Evolutionary conservation across 1,140 invertebrate genomes (phyloP), one percentile per base, ranked within the genome.

Genomic region (Doryteuthis pealeii): DNA sequence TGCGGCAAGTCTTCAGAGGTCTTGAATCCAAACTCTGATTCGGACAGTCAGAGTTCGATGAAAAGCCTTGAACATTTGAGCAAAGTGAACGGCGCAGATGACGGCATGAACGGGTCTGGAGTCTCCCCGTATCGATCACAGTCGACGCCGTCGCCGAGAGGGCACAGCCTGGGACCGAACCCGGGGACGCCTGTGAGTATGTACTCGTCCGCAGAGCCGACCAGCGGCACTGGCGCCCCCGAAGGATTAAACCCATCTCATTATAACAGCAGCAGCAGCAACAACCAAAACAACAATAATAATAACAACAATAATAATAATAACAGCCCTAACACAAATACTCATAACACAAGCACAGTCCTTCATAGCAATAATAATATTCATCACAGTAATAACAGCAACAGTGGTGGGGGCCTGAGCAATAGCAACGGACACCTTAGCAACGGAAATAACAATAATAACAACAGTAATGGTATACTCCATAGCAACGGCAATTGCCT

Each of bases 261-360:
- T 35, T 65, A 31, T 70, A 70, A 58, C 49, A 74, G 73, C 70
- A 77, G 40, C 70, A 77, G 68, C 10, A 71, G 74, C 49, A 75
- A 75, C 75, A 33, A 69, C 12, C 70, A 65, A 28, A 74, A 58
- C 66, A 66, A 65, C 68, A 77, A 72, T 73, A 77, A 73, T 71
- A 75, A 62, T 62, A 73, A 65, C 66, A 72, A 72, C 40, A 77
- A 70, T 70, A 74, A 70, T 54, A 78, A 45, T 74, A 65, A 67
- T 33, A 49, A 58, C 62, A 74, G 58, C 71, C 73, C 10, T 40
- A 70, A 93, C 43, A 72, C 71, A 70, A 77, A 75, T 72, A 74
- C 62, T 35, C 76, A 72, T 77, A 76, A 22, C 62, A 71, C 58
- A 76, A 74, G 43, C 75, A 78, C 15, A 71, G 74, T 58, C 62